phyloP scores from a whole-genome alignment of 2,888 invertebrate species.

The Vesta saturnalis region DNA sequence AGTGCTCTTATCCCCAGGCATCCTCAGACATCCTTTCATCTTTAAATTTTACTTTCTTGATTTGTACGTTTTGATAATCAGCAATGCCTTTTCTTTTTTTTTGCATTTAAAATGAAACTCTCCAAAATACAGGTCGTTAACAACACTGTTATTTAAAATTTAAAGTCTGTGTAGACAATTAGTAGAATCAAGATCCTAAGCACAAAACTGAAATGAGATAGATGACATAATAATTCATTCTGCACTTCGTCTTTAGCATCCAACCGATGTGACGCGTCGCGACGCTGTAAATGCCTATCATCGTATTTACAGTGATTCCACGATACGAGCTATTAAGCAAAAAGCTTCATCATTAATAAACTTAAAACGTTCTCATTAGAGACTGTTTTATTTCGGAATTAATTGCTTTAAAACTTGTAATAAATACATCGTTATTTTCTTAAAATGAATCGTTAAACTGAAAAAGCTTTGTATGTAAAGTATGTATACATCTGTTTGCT shows the following conservation, averaged over 20 bases:
- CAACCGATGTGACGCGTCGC: constrained; percentile 40
- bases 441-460: constrained; percentile 12
- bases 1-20: constrained; percentile 11
- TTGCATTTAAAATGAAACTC: neutral
- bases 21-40: constrained; percentile 9
- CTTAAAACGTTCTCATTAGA: constrained; percentile 44
- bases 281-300: constrained; percentile 51
- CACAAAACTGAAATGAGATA: constrained; percentile 49
- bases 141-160: constrained; percentile 46
- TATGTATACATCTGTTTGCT: neutral
- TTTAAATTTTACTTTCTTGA: constrained; percentile 5
- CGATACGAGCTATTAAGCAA: constrained; percentile 54
- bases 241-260: constrained; percentile 26
- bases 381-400: constrained; percentile 48
- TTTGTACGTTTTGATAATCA: constrained; percentile 11
- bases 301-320: constrained; percentile 55
- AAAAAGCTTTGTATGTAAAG: neutral
- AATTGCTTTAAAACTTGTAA: constrained; percentile 41
- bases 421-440: constrained; percentile 28
- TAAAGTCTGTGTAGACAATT: constrained; percentile 53
- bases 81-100: constrained; percentile 4
- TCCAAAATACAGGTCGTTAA: neutral
- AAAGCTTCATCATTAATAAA: constrained; percentile 49
- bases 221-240: constrained; percentile 55
- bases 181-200: constrained; percentile 51